These are phyloP conservation scores for Agelastica alni DNA, from an alignment of 2,888 invertebrate genomes.

Conservation along the genomic window DNA sequence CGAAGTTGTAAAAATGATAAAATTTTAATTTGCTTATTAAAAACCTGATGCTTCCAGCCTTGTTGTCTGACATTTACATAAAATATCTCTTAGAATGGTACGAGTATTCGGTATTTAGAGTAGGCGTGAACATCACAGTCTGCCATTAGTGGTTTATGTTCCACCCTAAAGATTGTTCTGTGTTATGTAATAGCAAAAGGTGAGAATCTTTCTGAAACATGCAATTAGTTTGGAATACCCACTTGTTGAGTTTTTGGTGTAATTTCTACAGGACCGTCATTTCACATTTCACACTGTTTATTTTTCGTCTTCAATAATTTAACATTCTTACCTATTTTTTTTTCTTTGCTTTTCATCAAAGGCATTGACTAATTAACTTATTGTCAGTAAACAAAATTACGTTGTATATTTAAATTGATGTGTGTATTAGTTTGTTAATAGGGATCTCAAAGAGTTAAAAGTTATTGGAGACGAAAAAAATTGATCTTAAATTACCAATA, in stretches of 20 bases:
- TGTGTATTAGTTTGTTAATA: too few species aligned
- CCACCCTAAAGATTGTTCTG: slow-evolving; percentile 19
- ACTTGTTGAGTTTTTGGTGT: background rate
- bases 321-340: too few species aligned
- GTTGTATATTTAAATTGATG: too few species aligned
- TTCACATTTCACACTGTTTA: too few species aligned
- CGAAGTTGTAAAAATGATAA: slow-evolving; percentile 10
- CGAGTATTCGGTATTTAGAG: slow-evolving; percentile 18
- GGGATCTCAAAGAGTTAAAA: too few species aligned
- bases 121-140: slow-evolving; percentile 19
- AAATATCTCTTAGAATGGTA: slow-evolving; percentile 22
- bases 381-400: too few species aligned
- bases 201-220: background rate
- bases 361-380: too few species aligned
- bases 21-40: slow-evolving; percentile 20
- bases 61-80: slow-evolving; percentile 18
- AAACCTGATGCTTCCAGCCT: slow-evolving; percentile 12
- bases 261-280: too few species aligned
- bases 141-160: slow-evolving; percentile 15
- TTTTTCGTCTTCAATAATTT: too few species aligned
- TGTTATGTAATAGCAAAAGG: slow-evolving; percentile 14
- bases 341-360: too few species aligned
- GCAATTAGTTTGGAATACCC: background rate
- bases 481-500: too few species aligned
- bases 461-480: too few species aligned